These are phyloP conservation scores for Andrena chrysosceles DNA, from an alignment of 2,888 invertebrate genomes.

Conservation along the genomic window DNA sequence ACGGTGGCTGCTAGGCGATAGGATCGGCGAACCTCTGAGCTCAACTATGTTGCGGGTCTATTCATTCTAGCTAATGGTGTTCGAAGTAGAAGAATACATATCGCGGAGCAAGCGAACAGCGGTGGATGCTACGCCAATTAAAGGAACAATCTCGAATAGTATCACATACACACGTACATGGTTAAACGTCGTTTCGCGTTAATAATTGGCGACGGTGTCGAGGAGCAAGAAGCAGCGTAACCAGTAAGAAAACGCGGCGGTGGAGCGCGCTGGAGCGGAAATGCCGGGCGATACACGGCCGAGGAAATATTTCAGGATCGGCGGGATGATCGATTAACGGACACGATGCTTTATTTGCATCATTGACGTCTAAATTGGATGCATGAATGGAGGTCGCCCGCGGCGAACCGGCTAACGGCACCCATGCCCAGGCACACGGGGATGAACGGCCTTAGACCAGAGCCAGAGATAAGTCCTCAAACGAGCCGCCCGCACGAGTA, in stretches of 20 bases:
- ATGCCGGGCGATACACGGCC: not conserved
- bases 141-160: too few species aligned
- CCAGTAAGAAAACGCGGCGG: not conserved
- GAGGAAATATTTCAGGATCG: constrained; percentile 32
- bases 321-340: constrained; percentile 62
- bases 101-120: too few species aligned
- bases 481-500: constrained; percentile 77
- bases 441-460: constrained; percentile 66
- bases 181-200: too few species aligned
- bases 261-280: not conserved
- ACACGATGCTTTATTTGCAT: constrained; percentile 71
- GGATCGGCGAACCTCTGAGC: not conserved
- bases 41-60: not conserved
- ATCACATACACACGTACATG: not conserved
- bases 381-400: constrained; percentile 73
- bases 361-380: constrained; percentile 78
- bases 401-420: constrained; percentile 71
- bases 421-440: constrained; percentile 47
- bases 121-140: too few species aligned
- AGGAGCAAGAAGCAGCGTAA: constrained; percentile 1
- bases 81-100: too few species aligned
- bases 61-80: too few species aligned
- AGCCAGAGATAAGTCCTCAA: constrained; percentile 79
- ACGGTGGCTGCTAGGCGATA: not conserved
- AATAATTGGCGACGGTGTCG: not conserved